Evolutionary conservation across 2,888 invertebrate genomes (phyloP).

Genomic region (Oegoconia quadripuncta): DNA sequence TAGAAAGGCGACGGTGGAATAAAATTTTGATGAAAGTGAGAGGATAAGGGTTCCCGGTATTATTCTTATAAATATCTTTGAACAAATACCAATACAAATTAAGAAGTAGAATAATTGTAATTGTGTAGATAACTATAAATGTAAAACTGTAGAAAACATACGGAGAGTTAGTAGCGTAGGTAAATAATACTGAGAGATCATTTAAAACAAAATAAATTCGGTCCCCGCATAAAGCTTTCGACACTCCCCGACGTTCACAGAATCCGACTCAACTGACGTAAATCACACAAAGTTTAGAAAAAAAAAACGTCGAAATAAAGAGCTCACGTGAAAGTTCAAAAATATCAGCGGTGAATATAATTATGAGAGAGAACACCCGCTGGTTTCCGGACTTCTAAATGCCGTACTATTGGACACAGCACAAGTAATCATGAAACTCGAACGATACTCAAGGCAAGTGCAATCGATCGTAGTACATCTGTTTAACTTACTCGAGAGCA

Average conservation of each 20-base stretch:
- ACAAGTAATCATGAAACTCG: constrained; percentile 20
- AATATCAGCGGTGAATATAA: constrained; percentile 76
- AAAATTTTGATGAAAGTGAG: too few relatives aligned
- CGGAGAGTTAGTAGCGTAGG: too few relatives aligned
- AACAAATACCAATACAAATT: too few relatives aligned
- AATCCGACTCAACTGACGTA: constrained; percentile 64
- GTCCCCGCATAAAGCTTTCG: constrained; percentile 68
- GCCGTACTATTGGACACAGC: constrained; percentile 46
- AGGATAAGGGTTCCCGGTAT: too few relatives aligned
- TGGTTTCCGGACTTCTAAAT: constrained; percentile 61
- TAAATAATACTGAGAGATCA: constrained; percentile 41
- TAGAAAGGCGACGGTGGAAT: too few relatives aligned
- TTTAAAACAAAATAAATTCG: constrained; percentile 70
- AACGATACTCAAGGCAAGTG: constrained; percentile 9
- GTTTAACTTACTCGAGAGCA: too few relatives aligned
- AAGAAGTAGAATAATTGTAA: too few relatives aligned
- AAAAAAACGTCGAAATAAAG: constrained; percentile 64
- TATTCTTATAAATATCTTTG: too few relatives aligned
- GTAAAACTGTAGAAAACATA: too few relatives aligned
- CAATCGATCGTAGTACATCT: too few relatives aligned
- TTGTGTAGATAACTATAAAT: too few relatives aligned
- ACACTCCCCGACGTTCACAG: constrained; percentile 60
- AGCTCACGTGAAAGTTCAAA: constrained; percentile 75
- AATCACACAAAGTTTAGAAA: constrained; percentile 74
- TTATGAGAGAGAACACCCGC: constrained; percentile 73